phyloP scores from a whole-genome alignment of 1,140 invertebrate species.

The Tetraneura akinire region DNA sequence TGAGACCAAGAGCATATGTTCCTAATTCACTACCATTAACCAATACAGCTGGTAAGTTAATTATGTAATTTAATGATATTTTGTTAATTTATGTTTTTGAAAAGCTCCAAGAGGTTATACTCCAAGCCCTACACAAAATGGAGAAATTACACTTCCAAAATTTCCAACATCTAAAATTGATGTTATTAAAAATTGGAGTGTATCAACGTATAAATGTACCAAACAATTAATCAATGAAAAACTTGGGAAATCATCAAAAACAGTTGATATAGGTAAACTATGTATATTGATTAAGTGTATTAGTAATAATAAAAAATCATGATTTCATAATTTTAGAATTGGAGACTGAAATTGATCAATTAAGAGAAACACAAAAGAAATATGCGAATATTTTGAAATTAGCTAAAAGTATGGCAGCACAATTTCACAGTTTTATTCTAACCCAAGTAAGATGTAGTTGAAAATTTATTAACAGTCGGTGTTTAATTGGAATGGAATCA shows the following conservation, averaged over 20 bases:
- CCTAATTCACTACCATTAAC: conserved; percentile 24
- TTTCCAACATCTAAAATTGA: conserved; percentile 78
- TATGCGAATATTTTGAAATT: conserved; percentile 86
- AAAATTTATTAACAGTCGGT: too few species aligned
- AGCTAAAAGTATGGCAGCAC: conserved; percentile 78
- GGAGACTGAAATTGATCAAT: conserved; percentile 87
- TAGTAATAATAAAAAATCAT: not conserved
- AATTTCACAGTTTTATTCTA: conserved; percentile 86
- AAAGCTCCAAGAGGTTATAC: conserved; percentile 61
- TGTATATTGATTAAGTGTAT: too few species aligned
- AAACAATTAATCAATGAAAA: conserved; percentile 93
- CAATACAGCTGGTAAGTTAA: conserved; percentile 23
- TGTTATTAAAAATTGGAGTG: conserved; percentile 90
- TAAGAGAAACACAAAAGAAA: conserved; percentile 92
- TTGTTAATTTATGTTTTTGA: conserved; percentile 42
- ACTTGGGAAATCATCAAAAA: conserved; percentile 88
- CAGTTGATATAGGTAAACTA: conserved; percentile 77
- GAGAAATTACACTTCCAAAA: conserved; percentile 66
- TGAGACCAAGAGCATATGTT: conserved; percentile 40
- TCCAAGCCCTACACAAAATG: conserved; percentile 63
- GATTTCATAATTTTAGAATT: conserved; percentile 67
- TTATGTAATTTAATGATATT: not conserved
- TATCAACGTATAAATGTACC: conserved; percentile 96
- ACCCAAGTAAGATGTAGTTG: conserved; percentile 66
- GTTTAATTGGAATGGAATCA: too few species aligned